Evolutionary conservation across 1,140 invertebrate species (phyloP), one percentile per base, ranked within the genome.

Genomic region (Daktulosphaira vitifoliae): DNA sequence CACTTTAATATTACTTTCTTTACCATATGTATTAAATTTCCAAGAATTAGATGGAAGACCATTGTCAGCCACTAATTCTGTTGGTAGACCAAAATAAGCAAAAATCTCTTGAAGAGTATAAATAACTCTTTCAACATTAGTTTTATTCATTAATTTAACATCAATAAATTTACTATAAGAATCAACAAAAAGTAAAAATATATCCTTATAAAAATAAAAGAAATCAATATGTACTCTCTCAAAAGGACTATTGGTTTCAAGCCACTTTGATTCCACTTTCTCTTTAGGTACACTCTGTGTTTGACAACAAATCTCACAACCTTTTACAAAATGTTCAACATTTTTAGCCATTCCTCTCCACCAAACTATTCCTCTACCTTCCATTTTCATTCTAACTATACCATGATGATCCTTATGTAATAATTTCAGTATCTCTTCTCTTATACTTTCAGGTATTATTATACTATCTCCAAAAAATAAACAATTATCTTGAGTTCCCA

Each of bases 281-380:
- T 65, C 67, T 37, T 25, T 23, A 49, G 65, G 25, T 52, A 23
- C 16, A 44, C 39, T 66, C 50, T 50, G 46, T 66, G 65, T 68
- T 44, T 42, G 49, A 29, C 54, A 44, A 66, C 74, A 76, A 7
- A 48, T 22, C 8, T 67, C 23, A 69, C 72, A 75, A 59, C 46
- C 62, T 53, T 62, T 65, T 18, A 65, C 66, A 26, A 56, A 65
- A 4, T 50, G 39, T 69, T 77, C 73, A 20, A 76, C 75, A 1
- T 75, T 71, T 16, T 49, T 54, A 66, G 77, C 69, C 13, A 76
- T 64, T 18, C 68, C 69, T 23, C 71, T 74, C 75, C 74, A 78
- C 70, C 70, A 78, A 39, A 76, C 68, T 64, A 74, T 73, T 18
- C 68, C 68, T 23, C 74, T 33, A 7, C 73, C 74, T 8, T 74